These are phyloP conservation scores for Synodontis membranacea DNA, from an alignment of 2,113 vertebrate genomes.

Conservation along the genomic window DNA sequence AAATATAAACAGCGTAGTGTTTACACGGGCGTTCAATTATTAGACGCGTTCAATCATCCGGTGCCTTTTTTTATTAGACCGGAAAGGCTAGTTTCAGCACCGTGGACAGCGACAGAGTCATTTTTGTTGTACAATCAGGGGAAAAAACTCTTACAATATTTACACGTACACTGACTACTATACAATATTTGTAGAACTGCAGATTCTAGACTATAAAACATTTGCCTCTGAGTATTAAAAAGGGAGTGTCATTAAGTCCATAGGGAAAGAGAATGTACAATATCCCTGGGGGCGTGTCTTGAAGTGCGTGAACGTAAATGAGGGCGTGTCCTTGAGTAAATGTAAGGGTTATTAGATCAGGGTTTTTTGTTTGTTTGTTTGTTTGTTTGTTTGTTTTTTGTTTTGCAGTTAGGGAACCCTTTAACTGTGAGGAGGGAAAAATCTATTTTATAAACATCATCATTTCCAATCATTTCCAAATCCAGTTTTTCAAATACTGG, in stretches of 20 bases:
- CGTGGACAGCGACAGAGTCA: conserved; percentile 28
- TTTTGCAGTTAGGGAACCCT: background rate
- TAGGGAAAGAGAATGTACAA: background rate
- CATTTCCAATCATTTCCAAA: background rate
- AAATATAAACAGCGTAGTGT: no score
- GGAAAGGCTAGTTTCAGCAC: conserved; percentile 34
- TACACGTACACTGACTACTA: background rate
- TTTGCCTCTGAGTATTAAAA: background rate
- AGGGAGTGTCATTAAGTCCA: background rate
- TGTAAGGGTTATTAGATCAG: background rate
- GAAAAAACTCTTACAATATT: background rate
- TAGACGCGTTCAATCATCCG: background rate
- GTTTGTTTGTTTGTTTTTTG: no score
- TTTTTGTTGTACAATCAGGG: background rate
- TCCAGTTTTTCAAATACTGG: background rate
- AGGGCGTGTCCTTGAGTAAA: background rate
- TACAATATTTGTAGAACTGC: background rate
- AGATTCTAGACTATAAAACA: background rate
- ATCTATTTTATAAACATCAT: background rate
- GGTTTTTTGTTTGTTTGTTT: no score
- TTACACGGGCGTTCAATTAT: background rate
- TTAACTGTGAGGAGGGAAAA: background rate
- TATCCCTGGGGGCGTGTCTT: background rate
- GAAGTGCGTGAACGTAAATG: background rate
- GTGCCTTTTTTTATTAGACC: background rate